Percentiles rank a stretch among this genome's conserved stretches.
phyloP scores from a whole-genome alignment of 1,140 invertebrate genomes.

The Ptiloglossa arizonensis region DNA sequence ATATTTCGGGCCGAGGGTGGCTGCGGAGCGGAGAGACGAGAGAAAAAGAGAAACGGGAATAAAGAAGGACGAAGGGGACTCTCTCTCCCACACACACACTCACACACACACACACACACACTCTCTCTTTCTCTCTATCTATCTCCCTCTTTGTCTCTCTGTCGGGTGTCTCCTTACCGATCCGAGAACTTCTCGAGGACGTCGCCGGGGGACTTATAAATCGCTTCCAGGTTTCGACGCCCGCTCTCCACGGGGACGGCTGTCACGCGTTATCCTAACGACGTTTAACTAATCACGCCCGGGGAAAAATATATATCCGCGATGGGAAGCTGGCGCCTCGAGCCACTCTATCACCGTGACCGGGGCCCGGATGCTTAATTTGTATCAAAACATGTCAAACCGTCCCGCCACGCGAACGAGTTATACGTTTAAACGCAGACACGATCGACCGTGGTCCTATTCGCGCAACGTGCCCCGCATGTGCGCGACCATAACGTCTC shows the following conservation, averaged over 20 bases:
- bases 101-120: no score
- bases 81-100: no score
- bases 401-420: constrained; percentile 56
- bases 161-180: constrained; percentile 55
- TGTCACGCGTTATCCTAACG: constrained; percentile 70
- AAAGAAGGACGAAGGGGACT: constrained; percentile 3
- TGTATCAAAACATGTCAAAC: constrained; percentile 67
- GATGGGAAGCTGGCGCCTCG: constrained; percentile 57
- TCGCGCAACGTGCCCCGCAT: constrained; percentile 44
- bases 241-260: constrained; percentile 51
- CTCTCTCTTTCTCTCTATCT: no score
- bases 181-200: constrained; percentile 53
- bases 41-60: background rate
- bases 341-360: constrained; percentile 51
- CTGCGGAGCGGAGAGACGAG: background rate
- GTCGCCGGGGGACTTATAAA: constrained; percentile 69
- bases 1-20: constrained; percentile 57
- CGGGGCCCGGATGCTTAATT: constrained; percentile 58
- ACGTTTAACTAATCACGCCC: constrained; percentile 76
- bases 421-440: constrained; percentile 34
- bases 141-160: no score
- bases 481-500: constrained; percentile 11
- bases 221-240: constrained; percentile 73
- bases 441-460: constrained; percentile 10
- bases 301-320: constrained; percentile 70